Conservation (phyloP, 35 echinoderm and acorn worm species). For the Strongylocentrotus purpuratus region DNA sequence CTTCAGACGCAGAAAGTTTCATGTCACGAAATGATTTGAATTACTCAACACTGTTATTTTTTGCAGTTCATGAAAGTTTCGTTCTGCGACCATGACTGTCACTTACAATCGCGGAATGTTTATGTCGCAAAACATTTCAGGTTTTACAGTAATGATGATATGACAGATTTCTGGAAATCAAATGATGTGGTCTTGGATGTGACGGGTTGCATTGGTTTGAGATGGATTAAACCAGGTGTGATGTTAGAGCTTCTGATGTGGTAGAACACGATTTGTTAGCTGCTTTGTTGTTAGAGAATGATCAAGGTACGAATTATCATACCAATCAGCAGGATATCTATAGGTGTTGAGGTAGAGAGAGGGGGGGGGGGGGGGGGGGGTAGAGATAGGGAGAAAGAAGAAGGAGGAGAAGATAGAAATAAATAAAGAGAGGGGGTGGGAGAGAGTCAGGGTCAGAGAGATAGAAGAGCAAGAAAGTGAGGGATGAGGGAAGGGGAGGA, state of each 20-base stretch:
- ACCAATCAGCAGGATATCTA: background rate
- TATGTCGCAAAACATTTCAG: no score
- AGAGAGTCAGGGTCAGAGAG: no score
- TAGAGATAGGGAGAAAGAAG: background rate
- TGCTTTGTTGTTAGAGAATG: background rate
- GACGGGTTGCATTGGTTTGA: background rate
- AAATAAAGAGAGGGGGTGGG: no score
- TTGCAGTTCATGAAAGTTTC: no score
- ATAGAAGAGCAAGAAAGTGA: no score
- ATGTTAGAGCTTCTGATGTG: background rate
- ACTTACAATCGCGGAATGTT: no score
- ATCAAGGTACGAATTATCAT: background rate
- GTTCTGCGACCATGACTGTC: no score
- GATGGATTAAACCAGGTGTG: background rate
- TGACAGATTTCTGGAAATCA: background rate
- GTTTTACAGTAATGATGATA: background rate
- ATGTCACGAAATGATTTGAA: no score
- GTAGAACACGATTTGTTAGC: background rate
- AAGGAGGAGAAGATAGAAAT: no score
- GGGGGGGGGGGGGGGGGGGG: background rate
- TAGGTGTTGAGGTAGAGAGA: background rate
- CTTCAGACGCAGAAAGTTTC: no score
- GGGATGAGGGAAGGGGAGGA: no score
- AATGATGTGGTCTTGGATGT: background rate
- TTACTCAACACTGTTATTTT: no score